These are phyloP conservation scores for Aratinga solstitialis DNA, from an alignment of 2,797 vertebrate species.

Conservation along the genomic window DNA sequence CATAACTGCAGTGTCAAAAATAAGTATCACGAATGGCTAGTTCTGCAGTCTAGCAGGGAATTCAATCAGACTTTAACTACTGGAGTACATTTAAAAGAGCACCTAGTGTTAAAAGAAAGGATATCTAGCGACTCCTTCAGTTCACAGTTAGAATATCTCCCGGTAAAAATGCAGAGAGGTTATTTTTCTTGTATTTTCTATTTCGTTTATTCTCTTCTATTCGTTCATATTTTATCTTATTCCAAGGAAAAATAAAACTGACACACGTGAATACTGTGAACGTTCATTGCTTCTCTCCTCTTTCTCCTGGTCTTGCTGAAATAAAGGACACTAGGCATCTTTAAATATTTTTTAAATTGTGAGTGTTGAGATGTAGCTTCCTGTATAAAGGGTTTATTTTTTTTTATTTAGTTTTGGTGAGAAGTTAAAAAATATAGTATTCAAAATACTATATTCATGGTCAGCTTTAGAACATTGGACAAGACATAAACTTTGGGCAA, in stretches of 20 bases:
- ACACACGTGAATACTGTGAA: not conserved
- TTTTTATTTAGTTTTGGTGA: not conserved
- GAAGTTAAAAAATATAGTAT: not conserved
- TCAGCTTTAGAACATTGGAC: not conserved
- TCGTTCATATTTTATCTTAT: slow-evolving; percentile 16
- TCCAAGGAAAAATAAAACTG: slow-evolving; percentile 32
- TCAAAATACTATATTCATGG: not conserved
- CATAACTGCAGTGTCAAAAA: slow-evolving; percentile 79
- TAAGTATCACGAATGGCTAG: slow-evolving; percentile 79
- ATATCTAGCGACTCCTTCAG: slow-evolving; percentile 85
- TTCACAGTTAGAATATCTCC: slow-evolving; percentile 70
- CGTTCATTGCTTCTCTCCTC: not conserved
- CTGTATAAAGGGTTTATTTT: not conserved
- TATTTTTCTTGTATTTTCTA: slow-evolving; percentile 42
- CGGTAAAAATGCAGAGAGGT: slow-evolving; percentile 32
- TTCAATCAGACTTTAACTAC: slow-evolving; percentile 75
- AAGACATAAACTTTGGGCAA: not conserved
- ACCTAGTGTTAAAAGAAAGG: slow-evolving; percentile 75
- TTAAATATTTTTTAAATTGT: not conserved
- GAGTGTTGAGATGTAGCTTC: not conserved
- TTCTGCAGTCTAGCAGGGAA: slow-evolving; percentile 77
- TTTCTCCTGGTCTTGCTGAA: not conserved
- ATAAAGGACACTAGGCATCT: not conserved
- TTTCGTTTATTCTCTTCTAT: slow-evolving; percentile 49
- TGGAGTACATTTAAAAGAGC: slow-evolving; percentile 70